Evolutionary conservation across 2,888 invertebrate genomes (phyloP).

Genomic region (Heliconius ethilla): DNA sequence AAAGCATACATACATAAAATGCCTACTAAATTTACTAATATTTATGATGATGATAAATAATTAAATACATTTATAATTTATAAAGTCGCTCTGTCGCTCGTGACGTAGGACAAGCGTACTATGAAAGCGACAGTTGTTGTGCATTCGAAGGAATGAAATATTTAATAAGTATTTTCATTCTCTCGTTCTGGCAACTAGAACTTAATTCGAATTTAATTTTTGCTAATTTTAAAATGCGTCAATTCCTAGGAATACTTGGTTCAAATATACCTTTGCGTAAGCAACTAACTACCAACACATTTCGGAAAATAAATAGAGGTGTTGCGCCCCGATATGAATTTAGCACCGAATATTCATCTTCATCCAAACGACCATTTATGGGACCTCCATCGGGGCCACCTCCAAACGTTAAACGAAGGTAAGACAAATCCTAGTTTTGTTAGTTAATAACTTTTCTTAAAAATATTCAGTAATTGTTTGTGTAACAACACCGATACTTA

Average conservation of each 20-base stretch:
- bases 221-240: background rate
- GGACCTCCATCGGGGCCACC: constrained; percentile 68
- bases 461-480: background rate
- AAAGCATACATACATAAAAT: background rate
- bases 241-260: constrained; percentile 64
- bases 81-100: too few species aligned
- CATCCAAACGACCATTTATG: constrained; percentile 60
- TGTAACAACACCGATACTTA: background rate
- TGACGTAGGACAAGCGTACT: too few species aligned
- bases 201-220: too few species aligned
- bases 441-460: background rate
- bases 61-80: background rate
- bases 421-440: constrained; percentile 26
- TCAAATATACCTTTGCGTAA: constrained; percentile 53
- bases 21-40: background rate
- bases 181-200: too few species aligned
- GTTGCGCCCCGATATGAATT: constrained; percentile 71
- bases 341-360: constrained; percentile 50
- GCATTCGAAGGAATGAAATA: too few species aligned
- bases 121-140: too few species aligned
- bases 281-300: constrained; percentile 48
- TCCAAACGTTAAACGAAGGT: constrained; percentile 66
- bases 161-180: too few species aligned
- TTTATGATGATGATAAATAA: background rate
- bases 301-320: constrained; percentile 51